Conservation (phyloP, 2,113 vertebrate genomes). For the Rhabdomys dilectus region DNA sequence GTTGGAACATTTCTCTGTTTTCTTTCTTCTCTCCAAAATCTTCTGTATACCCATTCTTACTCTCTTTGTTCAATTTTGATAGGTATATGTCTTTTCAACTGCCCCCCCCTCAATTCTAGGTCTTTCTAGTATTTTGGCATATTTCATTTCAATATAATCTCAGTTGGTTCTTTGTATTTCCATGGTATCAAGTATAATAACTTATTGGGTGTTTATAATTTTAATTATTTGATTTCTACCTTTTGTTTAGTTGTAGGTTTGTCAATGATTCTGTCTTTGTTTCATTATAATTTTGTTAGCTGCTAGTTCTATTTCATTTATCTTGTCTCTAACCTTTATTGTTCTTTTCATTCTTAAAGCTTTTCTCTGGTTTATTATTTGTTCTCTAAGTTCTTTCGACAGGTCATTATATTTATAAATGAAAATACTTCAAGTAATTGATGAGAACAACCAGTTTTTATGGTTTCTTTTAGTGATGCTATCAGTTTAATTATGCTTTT, state of each 20-base stretch:
- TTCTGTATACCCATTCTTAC: not conserved
- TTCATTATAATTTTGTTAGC: not conserved
- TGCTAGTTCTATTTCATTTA: not conserved
- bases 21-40: not conserved
- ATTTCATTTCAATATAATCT: not conserved
- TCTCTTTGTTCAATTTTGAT: not conserved
- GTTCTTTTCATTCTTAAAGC: not conserved
- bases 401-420: not conserved
- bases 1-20: not conserved
- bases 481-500: not conserved
- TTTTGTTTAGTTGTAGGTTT: not conserved
- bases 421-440: not conserved
- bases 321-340: not conserved
- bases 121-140: not conserved
- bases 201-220: not conserved
- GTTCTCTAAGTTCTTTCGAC: not conserved
- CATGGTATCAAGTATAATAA: not conserved
- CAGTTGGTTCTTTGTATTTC: not conserved
- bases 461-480: not conserved
- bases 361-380: not conserved
- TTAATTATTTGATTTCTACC: not conserved
- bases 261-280: not conserved
- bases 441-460: not conserved
- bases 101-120: not conserved
- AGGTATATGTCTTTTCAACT: not conserved